Conservation (phyloP, 35 echinoderm and acorn worm genomes). For the Anneissia japonica region DNA sequence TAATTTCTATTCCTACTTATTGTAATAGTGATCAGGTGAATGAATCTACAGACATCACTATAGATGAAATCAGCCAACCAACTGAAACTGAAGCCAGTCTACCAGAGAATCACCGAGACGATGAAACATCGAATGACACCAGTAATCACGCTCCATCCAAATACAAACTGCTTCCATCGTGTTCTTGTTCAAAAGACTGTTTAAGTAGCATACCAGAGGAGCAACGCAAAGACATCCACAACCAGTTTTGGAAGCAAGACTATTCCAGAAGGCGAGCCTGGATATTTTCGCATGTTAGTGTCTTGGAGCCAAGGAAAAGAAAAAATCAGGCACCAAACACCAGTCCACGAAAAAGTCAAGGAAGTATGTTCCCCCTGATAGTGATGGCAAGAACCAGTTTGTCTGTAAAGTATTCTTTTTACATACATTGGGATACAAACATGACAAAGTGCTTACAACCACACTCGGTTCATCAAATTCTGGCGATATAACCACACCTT, state of each 20-base stretch:
- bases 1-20: no score
- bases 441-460: not conserved
- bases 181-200: not conserved
- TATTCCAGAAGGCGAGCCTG: not conserved
- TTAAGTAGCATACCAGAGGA: not conserved
- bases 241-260: constrained; percentile 14
- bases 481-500: not conserved
- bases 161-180: not conserved
- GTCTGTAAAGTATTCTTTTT: constrained; percentile 4
- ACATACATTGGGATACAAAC: not conserved
- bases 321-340: no score
- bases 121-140: no score
- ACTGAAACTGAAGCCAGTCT: no score
- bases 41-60: no score
- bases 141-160: no score
- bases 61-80: no score
- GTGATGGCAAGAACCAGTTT: not conserved
- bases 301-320: no score
- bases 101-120: no score
- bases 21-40: no score
- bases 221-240: not conserved
- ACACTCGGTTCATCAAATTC: not conserved
- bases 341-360: no score
- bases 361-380: not conserved
- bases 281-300: not conserved